Conservation (phyloP, 2,113 vertebrate species). For the Pluvialis apricaria region DNA sequence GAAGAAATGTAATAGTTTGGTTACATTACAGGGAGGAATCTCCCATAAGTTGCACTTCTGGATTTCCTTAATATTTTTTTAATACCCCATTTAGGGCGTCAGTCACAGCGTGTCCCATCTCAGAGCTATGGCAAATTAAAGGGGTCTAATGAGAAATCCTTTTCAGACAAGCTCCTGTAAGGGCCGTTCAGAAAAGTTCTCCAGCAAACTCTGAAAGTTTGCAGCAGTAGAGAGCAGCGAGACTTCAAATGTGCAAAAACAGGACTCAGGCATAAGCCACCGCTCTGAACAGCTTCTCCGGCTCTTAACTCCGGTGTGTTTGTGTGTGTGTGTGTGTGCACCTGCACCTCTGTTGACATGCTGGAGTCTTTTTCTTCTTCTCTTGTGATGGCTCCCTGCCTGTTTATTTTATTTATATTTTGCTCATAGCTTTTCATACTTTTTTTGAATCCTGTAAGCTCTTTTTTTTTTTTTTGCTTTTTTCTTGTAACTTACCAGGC, state of each 20-base stretch:
- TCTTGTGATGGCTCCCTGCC: background rate
- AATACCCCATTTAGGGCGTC: background rate
- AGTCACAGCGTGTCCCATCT: background rate
- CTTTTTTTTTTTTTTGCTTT: background rate
- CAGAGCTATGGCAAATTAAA: background rate
- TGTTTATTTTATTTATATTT: background rate
- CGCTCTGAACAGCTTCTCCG: background rate
- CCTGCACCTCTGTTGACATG: background rate
- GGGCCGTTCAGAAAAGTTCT: background rate
- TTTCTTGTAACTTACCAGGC: background rate
- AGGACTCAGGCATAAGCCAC: background rate
- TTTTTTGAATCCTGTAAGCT: background rate
- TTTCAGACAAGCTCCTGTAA: background rate
- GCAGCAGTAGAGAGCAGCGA: background rate
- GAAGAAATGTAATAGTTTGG: slow-evolving; percentile 11
- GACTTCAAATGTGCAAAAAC: background rate
- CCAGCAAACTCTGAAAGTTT: background rate
- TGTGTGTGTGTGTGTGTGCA: background rate
- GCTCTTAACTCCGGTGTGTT: background rate
- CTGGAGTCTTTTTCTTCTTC: background rate
- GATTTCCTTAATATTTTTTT: background rate
- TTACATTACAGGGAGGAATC: background rate
- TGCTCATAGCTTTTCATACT: background rate
- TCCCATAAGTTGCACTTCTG: background rate
- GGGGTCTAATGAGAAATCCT: background rate